phyloP scores from a whole-genome alignment of 2,888 invertebrate species.

The Cryptocephalus moraei region DNA sequence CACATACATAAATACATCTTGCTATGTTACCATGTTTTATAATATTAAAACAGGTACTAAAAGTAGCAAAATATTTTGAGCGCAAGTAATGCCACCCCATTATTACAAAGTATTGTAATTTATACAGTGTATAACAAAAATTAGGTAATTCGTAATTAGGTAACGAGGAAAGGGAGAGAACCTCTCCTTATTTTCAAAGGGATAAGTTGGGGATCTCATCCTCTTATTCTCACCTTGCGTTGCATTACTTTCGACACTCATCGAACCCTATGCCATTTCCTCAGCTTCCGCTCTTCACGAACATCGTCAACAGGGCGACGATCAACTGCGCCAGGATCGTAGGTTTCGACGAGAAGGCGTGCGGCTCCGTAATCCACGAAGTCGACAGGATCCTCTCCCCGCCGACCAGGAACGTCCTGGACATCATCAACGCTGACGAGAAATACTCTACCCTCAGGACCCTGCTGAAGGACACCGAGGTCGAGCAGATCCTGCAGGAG shows the following conservation, averaged over 20 bases:
- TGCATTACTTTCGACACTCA: not conserved
- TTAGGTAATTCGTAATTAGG: too few relatives aligned
- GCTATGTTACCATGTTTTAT: too few relatives aligned
- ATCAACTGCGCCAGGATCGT: constrained; percentile 57
- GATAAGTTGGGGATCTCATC: too few relatives aligned
- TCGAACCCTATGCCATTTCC: constrained; percentile 10
- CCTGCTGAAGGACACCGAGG: constrained; percentile 38
- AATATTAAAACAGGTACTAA: too few relatives aligned
- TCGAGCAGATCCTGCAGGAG: constrained; percentile 39
- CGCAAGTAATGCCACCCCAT: too few relatives aligned
- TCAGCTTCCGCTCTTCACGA: constrained; percentile 44
- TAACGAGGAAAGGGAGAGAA: too few relatives aligned
- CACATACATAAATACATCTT: too few relatives aligned
- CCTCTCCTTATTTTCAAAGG: too few relatives aligned
- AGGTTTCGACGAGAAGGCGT: constrained; percentile 52
- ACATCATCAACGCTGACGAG: constrained; percentile 38
- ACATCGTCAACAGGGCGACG: constrained; percentile 49
- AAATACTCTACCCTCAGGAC: constrained; percentile 39
- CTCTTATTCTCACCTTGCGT: too few relatives aligned
- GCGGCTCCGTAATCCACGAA: constrained; percentile 57
- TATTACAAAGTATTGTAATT: too few relatives aligned
- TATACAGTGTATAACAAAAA: too few relatives aligned
- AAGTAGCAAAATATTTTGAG: too few relatives aligned
- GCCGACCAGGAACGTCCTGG: constrained; percentile 40
- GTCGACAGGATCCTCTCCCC: constrained; percentile 49